A percentile compares a stretch with the other conserved stretches of the same genome.
phyloP scores from a whole-genome alignment of 2,888 invertebrate genomes.

The Leptogaster cylindrica region DNA sequence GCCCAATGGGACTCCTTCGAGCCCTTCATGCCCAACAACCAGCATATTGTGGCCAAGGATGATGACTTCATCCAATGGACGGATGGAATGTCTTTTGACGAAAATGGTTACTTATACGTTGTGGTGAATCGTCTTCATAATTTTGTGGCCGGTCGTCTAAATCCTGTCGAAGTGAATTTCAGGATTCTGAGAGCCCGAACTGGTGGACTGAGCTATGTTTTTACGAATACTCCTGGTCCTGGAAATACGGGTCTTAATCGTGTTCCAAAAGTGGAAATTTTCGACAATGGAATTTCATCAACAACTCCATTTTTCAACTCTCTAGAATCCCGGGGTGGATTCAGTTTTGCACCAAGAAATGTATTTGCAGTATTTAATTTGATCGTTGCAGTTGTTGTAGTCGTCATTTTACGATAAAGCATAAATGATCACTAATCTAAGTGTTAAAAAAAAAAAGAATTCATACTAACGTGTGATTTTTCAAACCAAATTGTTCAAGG shows the following conservation, averaged over 20 bases:
- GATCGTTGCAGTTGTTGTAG: not conserved
- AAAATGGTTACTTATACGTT: slow-evolving; percentile 70
- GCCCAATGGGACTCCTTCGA: slow-evolving; percentile 73
- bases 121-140: slow-evolving; percentile 73
- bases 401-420: not conserved
- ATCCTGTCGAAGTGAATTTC: slow-evolving; percentile 69
- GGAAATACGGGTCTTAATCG: slow-evolving; percentile 49
- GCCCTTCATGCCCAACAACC: slow-evolving; percentile 65
- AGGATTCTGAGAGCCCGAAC: slow-evolving; percentile 69
- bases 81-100: slow-evolving; percentile 69
- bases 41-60: slow-evolving; percentile 72
- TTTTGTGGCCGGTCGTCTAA: slow-evolving; percentile 69
- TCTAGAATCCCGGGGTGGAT: slow-evolving; percentile 46
- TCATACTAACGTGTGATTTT: slow-evolving; percentile 17
- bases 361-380: not conserved
- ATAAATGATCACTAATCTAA: not conserved
- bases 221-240: slow-evolving; percentile 56
- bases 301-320: slow-evolving; percentile 51
- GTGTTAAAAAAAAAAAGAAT: not conserved
- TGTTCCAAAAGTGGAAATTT: slow-evolving; percentile 48
- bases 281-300: slow-evolving; percentile 50
- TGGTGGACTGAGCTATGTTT: slow-evolving; percentile 71
- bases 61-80: slow-evolving; percentile 75
- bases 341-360: slow-evolving; percentile 36
- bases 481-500: slow-evolving; percentile 11